phyloP scores from a whole-genome alignment of 2,113 vertebrate genomes.

The Dendropsophus ebraccatus region DNA sequence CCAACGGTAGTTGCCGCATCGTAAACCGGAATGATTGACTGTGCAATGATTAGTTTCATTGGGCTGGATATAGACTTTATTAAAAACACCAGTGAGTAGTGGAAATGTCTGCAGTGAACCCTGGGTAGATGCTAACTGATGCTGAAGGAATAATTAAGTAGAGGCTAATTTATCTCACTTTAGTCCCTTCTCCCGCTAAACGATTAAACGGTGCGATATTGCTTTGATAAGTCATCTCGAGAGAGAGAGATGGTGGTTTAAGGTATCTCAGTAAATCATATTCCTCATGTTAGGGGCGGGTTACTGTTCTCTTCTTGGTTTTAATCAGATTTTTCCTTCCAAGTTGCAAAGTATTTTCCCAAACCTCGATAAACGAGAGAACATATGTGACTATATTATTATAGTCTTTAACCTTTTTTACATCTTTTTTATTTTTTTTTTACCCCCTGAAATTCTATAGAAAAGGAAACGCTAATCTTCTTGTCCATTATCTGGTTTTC shows the following conservation, averaged over 20 bases:
- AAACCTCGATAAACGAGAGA: conserved; percentile 28
- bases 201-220: conserved; percentile 10
- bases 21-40: conserved; percentile 56
- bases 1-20: conserved; percentile 52
- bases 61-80: neutral
- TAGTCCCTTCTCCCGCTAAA: conserved; percentile 29
- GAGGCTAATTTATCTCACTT: conserved; percentile 53
- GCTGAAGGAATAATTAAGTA: conserved; percentile 44
- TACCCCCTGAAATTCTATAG: neutral
- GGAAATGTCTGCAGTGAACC: conserved; percentile 40
- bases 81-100: conserved; percentile 47
- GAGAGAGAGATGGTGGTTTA: conserved; percentile 20
- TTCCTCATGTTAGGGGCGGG: conserved; percentile 21
- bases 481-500: conserved; percentile 29
- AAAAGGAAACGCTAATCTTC: conserved; percentile 7
- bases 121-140: conserved; percentile 46
- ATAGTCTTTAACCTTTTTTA: conserved; percentile 13
- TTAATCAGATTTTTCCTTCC: conserved; percentile 23
- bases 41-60: conserved; percentile 40
- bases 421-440: too few relatives aligned
- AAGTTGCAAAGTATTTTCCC: conserved; percentile 14
- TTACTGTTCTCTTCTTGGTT: neutral
- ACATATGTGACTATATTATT: conserved; percentile 46
- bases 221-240: conserved; percentile 29
- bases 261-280: conserved; percentile 39